Evolutionary conservation across 2,888 invertebrate species (phyloP).

Genomic region (Pollenia amentaria): DNA sequence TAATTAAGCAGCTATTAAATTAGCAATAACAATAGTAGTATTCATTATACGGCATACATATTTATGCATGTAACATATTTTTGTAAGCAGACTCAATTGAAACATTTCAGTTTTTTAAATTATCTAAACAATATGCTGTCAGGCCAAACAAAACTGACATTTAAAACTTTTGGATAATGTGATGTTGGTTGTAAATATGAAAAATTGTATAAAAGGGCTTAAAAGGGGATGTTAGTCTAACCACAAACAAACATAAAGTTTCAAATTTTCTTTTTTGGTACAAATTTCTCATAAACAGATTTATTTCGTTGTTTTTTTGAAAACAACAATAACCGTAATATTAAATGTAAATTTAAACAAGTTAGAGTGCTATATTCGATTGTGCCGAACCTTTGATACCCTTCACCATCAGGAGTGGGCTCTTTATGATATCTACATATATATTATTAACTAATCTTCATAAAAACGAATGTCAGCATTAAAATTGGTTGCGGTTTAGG

Average conservation of each 20-base stretch:
- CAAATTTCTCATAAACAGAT: background rate
- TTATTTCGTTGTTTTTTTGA: background rate
- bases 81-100: background rate
- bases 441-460: no score
- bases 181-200: no score
- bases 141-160: background rate
- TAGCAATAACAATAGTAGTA: background rate
- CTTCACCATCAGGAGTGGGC: no score
- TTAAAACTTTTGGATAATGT: background rate
- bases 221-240: background rate
- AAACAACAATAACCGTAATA: background rate
- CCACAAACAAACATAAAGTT: background rate
- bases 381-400: no score
- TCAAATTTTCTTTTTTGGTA: background rate
- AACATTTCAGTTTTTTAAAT: constrained; percentile 37
- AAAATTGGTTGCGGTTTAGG: no score
- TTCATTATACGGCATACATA: background rate
- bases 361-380: no score
- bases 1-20: background rate
- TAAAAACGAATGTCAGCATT: no score
- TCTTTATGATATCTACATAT: no score
- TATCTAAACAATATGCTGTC: constrained; percentile 29
- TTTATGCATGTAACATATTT: background rate
- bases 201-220: background rate
- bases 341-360: background rate